Conservation (phyloP, 2,888 invertebrate genomes). For the Petrophora chlorosata region DNA sequence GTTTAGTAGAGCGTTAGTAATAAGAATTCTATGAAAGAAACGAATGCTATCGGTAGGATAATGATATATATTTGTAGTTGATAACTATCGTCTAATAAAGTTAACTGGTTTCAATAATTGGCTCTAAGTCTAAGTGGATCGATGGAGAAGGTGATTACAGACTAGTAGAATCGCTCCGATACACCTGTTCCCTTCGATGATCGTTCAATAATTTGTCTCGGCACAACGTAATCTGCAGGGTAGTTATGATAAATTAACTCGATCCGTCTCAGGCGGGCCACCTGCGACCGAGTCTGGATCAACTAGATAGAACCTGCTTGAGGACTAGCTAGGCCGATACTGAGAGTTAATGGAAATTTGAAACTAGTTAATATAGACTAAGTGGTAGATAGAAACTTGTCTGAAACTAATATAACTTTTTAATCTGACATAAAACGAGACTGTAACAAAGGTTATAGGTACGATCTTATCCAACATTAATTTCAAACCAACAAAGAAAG, state of each 20-base stretch:
- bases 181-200: constrained; percentile 1
- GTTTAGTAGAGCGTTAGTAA: constrained; percentile 10
- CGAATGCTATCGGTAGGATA: too few relatives aligned
- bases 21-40: background rate
- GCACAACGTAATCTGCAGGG: constrained; percentile 40
- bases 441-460: too few relatives aligned
- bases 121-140: background rate
- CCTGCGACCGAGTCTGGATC: constrained; percentile 41
- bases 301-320: constrained; percentile 30
- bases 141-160: background rate
- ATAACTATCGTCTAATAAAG: background rate
- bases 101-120: constrained; percentile 1
- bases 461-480: background rate
- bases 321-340: constrained; percentile 2
- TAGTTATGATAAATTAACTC: constrained; percentile 49
- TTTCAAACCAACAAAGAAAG: background rate
- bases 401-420: too few relatives aligned
- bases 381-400: background rate
- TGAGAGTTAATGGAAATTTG: too few relatives aligned
- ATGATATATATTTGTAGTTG: background rate
- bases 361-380: too few relatives aligned
- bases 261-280: constrained; percentile 40
- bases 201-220: constrained; percentile 20
- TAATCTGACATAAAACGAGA: too few relatives aligned
- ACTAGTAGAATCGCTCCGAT: background rate